Conservation (phyloP, 2,888 invertebrate species). For the Leptarthrus brevirostris region DNA sequence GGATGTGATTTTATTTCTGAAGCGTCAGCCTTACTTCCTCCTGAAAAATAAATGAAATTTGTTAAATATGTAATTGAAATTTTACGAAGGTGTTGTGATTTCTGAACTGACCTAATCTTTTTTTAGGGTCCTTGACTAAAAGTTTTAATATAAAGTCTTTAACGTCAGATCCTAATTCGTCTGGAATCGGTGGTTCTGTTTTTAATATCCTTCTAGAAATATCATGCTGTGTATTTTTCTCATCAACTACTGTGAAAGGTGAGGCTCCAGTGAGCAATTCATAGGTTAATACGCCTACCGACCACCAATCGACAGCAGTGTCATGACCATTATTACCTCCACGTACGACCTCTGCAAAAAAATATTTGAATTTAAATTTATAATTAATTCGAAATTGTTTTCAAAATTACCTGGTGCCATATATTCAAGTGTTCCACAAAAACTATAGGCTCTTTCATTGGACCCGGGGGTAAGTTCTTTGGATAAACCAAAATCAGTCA, state of each 20-base stretch:
- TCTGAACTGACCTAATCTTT: slow-evolving; percentile 73
- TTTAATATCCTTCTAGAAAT: slow-evolving; percentile 92
- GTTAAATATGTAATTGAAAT: not conserved
- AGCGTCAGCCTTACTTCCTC: slow-evolving; percentile 87
- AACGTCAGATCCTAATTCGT: slow-evolving; percentile 76
- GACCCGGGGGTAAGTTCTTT: slow-evolving; percentile 80
- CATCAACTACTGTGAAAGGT: slow-evolving; percentile 96
- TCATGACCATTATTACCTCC: slow-evolving; percentile 93
- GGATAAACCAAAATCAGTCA: slow-evolving; percentile 97
- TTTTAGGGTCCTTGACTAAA: slow-evolving; percentile 89
- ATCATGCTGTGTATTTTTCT: slow-evolving; percentile 92
- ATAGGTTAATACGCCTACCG: slow-evolving; percentile 94
- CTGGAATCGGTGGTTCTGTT: slow-evolving; percentile 90
- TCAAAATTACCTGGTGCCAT: slow-evolving; percentile 93
- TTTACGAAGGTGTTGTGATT: not conserved
- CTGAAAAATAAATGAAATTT: slow-evolving; percentile 60
- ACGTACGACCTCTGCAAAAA: slow-evolving; percentile 72
- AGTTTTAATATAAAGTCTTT: slow-evolving; percentile 83
- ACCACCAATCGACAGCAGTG: slow-evolving; percentile 99
- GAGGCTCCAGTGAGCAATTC: slow-evolving; percentile 96
- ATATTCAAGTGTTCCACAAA: slow-evolving; percentile 98
- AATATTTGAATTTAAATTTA: slow-evolving; percentile 1
- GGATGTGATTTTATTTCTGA: slow-evolving; percentile 89
- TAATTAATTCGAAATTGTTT: slow-evolving; percentile 2
- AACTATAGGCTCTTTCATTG: slow-evolving; percentile 91